Evolutionary conservation across 2,113 vertebrate genomes (phyloP).

Genomic region (Jacana jacana): DNA sequence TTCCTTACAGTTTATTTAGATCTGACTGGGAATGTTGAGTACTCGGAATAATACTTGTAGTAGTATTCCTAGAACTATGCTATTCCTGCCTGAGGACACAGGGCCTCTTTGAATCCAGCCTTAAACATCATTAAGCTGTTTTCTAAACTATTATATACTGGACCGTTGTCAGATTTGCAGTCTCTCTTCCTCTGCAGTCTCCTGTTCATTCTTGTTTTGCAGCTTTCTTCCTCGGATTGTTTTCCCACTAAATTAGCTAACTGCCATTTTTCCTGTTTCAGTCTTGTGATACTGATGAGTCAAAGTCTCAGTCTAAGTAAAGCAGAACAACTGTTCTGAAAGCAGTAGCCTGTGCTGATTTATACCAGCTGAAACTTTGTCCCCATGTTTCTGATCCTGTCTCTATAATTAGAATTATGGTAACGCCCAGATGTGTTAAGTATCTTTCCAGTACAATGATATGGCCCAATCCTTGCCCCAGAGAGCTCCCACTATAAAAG

Average conservation of each 20-base stretch:
- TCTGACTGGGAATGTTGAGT: neutral
- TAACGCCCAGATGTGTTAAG: neutral
- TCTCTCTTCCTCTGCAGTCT: neutral
- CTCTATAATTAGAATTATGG: constrained; percentile 2
- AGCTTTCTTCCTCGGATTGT: constrained; percentile 12
- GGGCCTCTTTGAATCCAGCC: neutral
- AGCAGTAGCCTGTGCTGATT: constrained; percentile 23
- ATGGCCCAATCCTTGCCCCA: neutral
- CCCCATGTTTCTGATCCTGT: neutral
- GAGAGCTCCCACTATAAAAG: neutral
- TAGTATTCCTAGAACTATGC: neutral
- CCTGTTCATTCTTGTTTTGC: constrained; percentile 3
- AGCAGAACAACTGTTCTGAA: constrained; percentile 37
- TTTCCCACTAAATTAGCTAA: constrained; percentile 38
- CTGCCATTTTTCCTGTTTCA: constrained; percentile 14
- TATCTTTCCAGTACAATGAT: neutral
- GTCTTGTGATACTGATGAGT: constrained; percentile 49
- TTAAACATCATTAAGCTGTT: neutral
- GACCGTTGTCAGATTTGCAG: neutral
- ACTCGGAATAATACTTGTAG: neutral
- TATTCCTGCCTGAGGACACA: neutral
- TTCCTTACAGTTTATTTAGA: neutral
- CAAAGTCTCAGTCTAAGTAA: constrained; percentile 30
- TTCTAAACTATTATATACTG: neutral
- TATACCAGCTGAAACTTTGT: constrained; percentile 39